These are phyloP conservation scores for Epizoanthus scotinus DNA, from an alignment of 92 coral and sea anemone genomes.

Conservation along the genomic window DNA sequence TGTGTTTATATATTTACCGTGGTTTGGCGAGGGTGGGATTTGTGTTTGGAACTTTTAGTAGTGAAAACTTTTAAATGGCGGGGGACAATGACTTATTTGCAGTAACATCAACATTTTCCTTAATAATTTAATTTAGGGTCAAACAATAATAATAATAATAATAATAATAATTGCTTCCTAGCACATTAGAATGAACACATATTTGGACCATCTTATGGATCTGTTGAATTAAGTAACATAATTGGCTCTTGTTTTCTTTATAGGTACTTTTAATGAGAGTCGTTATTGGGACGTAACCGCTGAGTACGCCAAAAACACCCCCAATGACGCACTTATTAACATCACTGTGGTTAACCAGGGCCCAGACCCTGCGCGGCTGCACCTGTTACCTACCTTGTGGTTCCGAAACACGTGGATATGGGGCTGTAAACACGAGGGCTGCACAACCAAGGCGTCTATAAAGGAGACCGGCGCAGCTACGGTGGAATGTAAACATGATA, in stretches of 20 bases:
- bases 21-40: too few relatives aligned
- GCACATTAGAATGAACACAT: too few relatives aligned
- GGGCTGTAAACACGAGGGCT: constrained; percentile 99
- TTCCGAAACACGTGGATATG: constrained; percentile 98
- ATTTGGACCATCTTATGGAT: too few relatives aligned
- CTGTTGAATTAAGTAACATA: neutral
- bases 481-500: constrained; percentile 84
- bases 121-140: too few relatives aligned
- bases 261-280: constrained; percentile 82
- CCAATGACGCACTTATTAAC: constrained; percentile 86
- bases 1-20: too few relatives aligned
- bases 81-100: too few relatives aligned
- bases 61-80: too few relatives aligned
- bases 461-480: constrained; percentile 59
- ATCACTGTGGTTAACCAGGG: constrained; percentile 93
- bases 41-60: too few relatives aligned
- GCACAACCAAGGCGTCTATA: constrained; percentile 84
- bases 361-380: constrained; percentile 81
- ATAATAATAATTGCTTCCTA: too few relatives aligned
- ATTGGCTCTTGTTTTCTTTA: neutral
- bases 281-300: constrained; percentile 94
- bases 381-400: constrained; percentile 95
- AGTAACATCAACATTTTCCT: too few relatives aligned
- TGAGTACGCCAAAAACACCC: constrained; percentile 94
- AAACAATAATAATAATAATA: too few relatives aligned